Evolutionary conservation across 92 coral and sea anemone species (phyloP).

Genomic region (Porites rus): DNA sequence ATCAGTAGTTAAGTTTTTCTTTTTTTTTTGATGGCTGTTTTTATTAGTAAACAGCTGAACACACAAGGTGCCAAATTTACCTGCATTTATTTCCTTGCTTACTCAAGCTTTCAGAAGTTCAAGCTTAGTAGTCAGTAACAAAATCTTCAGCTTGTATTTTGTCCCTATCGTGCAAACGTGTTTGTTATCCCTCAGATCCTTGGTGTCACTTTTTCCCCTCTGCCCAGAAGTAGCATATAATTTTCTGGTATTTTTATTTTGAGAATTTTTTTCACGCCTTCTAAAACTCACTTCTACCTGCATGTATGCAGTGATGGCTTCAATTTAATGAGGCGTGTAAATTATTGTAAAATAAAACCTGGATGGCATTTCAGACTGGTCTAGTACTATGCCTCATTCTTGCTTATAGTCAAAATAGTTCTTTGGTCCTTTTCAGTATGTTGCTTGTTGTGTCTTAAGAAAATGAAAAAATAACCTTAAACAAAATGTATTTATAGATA

Average conservation of each 20-base stretch:
- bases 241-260: background rate
- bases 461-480: no score
- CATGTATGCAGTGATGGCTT: background rate
- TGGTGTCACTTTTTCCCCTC: background rate
- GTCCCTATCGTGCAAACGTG: background rate
- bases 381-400: slow-evolving; percentile 2
- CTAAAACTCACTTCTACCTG: background rate
- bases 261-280: background rate
- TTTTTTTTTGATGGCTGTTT: background rate
- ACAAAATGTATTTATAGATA: no score
- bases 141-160: background rate
- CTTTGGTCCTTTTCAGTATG: no score
- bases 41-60: no score
- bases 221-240: background rate
- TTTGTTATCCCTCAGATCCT: background rate
- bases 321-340: background rate
- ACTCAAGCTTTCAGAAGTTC: background rate
- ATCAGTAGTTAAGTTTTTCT: no score
- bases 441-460: no score
- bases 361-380: background rate
- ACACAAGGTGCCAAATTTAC: background rate
- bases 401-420: no score
- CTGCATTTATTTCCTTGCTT: background rate
- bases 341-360: background rate
- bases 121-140: background rate